These are phyloP conservation scores for Laticauda laticaudata DNA, from an alignment of 2,113 vertebrate species.

Conservation along the genomic window DNA sequence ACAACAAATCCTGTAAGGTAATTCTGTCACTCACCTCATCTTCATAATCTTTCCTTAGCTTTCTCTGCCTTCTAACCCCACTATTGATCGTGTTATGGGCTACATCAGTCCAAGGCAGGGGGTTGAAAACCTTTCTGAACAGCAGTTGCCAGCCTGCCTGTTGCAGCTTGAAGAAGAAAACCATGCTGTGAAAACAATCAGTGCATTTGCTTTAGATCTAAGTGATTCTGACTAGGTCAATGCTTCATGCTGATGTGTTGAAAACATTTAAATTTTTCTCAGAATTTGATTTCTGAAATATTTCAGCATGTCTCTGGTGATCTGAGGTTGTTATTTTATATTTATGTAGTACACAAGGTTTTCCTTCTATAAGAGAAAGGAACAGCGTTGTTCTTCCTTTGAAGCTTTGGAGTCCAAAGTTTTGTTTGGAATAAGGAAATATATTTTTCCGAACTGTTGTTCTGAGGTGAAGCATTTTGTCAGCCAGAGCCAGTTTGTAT, in stretches of 20 bases:
- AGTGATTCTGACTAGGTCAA: constrained; percentile 84
- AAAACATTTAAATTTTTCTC: constrained; percentile 82
- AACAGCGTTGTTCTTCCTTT: constrained; percentile 55
- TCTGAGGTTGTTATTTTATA: constrained; percentile 70
- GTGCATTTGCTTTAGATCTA: constrained; percentile 86
- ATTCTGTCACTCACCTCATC: constrained; percentile 74
- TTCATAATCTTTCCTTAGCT: constrained; percentile 78
- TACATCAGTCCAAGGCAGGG: constrained; percentile 73
- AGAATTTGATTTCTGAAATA: constrained; percentile 76
- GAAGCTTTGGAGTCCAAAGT: constrained; percentile 36
- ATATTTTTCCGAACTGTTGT: not conserved
- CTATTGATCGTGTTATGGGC: constrained; percentile 82
- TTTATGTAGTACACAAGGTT: constrained; percentile 54
- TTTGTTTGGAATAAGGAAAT: constrained; percentile 13
- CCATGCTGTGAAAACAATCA: constrained; percentile 90
- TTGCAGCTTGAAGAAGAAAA: constrained; percentile 73
- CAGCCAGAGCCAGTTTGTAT: constrained; percentile 10
- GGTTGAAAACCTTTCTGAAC: constrained; percentile 78
- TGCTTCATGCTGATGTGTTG: constrained; percentile 83
- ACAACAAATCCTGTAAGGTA: constrained; percentile 72
- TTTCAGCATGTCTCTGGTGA: constrained; percentile 63
- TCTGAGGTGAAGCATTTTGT: not conserved
- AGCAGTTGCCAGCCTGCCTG: constrained; percentile 66
- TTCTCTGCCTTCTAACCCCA: constrained; percentile 69
- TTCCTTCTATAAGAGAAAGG: constrained; percentile 50